Conservation (phyloP, 2,888 invertebrate species). For the Loripinus fragilis region DNA sequence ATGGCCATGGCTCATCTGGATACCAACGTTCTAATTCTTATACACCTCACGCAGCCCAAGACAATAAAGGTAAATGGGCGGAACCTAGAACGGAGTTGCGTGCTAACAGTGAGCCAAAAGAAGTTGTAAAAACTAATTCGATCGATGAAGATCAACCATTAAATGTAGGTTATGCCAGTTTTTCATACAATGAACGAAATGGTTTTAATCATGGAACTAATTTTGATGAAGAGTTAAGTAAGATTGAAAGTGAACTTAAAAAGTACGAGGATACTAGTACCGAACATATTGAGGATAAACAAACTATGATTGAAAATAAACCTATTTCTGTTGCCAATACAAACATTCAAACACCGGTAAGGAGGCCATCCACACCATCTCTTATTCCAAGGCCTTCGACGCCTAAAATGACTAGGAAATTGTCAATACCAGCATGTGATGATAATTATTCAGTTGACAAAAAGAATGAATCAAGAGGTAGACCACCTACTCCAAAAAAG, state of each 20-base stretch:
- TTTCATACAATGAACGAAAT: slow-evolving; percentile 38
- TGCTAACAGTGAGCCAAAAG: slow-evolving; percentile 44
- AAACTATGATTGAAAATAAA: neutral
- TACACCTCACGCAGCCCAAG: slow-evolving; percentile 36
- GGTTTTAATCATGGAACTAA: slow-evolving; percentile 15
- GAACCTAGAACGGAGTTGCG: slow-evolving; percentile 23
- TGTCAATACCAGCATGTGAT: slow-evolving; percentile 35
- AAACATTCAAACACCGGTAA: neutral
- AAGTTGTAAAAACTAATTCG: slow-evolving; percentile 33
- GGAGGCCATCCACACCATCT: slow-evolving; percentile 64
- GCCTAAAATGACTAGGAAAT: slow-evolving; percentile 56
- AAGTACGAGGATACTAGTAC: slow-evolving; percentile 18
- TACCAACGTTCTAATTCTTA: slow-evolving; percentile 46
- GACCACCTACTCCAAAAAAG: slow-evolving; percentile 64
- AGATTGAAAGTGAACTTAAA: slow-evolving; percentile 40
- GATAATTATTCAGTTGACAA: slow-evolving; percentile 14
- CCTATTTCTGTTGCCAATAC: neutral
- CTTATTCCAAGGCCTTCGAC: slow-evolving; percentile 63
- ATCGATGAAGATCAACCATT: slow-evolving; percentile 32
- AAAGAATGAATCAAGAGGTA: slow-evolving; percentile 33
- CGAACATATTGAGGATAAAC: slow-evolving; percentile 11
- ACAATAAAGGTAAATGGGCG: slow-evolving; percentile 31
- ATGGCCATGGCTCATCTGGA: slow-evolving; percentile 22
- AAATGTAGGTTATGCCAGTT: slow-evolving; percentile 58
- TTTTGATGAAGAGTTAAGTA: slow-evolving; percentile 27